Base-by-base conservation (phyloP, 1,140 invertebrate genomes). In the Euura saliciscinereae region DNA sequence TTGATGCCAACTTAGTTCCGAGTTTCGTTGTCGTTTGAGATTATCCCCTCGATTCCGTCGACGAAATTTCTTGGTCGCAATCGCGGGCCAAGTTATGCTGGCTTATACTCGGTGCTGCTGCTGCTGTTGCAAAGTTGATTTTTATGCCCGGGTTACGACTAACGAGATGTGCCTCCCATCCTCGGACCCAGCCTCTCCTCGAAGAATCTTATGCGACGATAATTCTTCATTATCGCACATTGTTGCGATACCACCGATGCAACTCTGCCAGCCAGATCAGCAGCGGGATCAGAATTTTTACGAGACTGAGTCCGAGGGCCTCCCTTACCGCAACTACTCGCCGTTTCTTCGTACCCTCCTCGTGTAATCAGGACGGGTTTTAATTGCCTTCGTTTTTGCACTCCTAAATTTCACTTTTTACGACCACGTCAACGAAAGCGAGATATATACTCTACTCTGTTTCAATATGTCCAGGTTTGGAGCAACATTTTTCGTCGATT, bases 161-260 rank as follows among this genome's bases (percentile, higher is more conserved):
- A 86, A 87, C 86, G 85, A 86, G 86, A 82, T 77, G 76, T 76
- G n/a, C 79, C 79, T 28, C 28, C 28, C 28, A 28, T 28, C 28
- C 65, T 76, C 77, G 78, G 79, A 71, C 76, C 82, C 84, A 85
- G 81, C 80, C 75, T 75, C 70, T 70, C 70, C 45, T 51, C 70
- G 28, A 28, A 28, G 75, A 75, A 71, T 81, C 85, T 86, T 86
- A 86, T 81, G 83, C 80, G 83, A 80, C 80, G 85, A 87, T 87
- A 87, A 87, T 87, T 87, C 85, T 87, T 87, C 86, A 87, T 87
- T 87, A 87, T 85, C 80, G 84, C 82, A 86, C 84, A 87, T 87
- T 87, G 84, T 87, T 85, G 84, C 82, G 80, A 73, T 13, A 11
- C 42, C 65, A 66, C n/a, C 66, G 73, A 42, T 44, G 71, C 51